Conservation (phyloP, 2,797 vertebrate genomes). For the Intellagama lesueurii region DNA sequence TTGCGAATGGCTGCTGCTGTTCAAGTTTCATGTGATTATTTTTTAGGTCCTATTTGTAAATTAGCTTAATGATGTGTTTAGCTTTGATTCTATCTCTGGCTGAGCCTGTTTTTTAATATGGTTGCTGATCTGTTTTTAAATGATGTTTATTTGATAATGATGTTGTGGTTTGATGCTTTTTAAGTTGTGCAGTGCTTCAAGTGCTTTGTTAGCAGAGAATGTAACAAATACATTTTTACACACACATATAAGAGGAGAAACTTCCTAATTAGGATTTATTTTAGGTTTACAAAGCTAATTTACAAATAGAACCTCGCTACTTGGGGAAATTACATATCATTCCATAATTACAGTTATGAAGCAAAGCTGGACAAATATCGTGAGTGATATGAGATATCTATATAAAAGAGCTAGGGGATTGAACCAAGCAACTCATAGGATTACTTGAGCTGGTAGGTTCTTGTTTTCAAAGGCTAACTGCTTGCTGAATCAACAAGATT, state of each 20-base stretch:
- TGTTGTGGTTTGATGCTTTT: constrained; percentile 9
- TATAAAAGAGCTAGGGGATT: neutral
- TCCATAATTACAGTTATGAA: neutral
- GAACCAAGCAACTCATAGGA: neutral
- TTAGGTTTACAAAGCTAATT: too few species aligned
- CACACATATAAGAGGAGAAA: neutral
- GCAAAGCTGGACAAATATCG: neutral
- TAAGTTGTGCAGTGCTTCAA: neutral
- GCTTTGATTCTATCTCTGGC: constrained; percentile 20
- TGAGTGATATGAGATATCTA: neutral
- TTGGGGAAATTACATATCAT: neutral
- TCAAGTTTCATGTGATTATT: constrained; percentile 1
- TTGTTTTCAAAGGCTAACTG: constrained; percentile 15
- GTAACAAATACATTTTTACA: neutral
- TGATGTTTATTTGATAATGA: constrained; percentile 26
- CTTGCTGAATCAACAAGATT: constrained; percentile 10
- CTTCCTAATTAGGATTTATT: neutral
- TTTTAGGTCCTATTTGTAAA: constrained; percentile 25
- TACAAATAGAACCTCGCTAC: neutral
- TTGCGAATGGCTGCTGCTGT: neutral
- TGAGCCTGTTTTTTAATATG: constrained; percentile 8
- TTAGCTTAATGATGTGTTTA: constrained; percentile 18
- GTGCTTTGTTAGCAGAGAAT: neutral
- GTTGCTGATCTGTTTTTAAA: constrained; percentile 19
- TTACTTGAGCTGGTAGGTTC: neutral